Evolutionary conservation across 2,888 invertebrate genomes (phyloP), one percentile per base, ranked within the genome.

Genomic region (Eurois occulta): DNA sequence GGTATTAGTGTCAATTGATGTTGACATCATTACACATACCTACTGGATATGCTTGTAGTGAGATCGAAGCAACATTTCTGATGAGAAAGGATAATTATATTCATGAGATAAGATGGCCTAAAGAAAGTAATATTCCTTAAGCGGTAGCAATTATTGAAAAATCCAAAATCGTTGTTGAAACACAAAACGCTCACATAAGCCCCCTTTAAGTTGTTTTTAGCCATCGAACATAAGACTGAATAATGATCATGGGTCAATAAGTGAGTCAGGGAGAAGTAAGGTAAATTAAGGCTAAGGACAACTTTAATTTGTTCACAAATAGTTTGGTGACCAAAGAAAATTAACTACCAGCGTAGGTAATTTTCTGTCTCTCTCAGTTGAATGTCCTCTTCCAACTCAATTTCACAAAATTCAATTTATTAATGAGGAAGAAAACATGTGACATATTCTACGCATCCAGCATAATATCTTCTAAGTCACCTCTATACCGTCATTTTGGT

Each of bases 1-100:
- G 55, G 46, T 43, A 72, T 75, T 62, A 69, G 60, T 55, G 60
- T 77, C 80, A 80, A 80, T 80, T 83, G 78, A 28, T 8, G 24
- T n/a, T 32, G n/a, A 60, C 43, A 43, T n/a, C 10, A 77, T n/a
- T 43, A 69, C 24, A 24, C 6, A 35, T n/a, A 60, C 32, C 16
- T 43, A 65, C 11, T 75, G 16, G 18, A 7, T 35, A 38, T 38
- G n/a, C 0, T 2, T 16, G 21, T 41, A 2, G 24, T 18, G 1
- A n/a, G 32, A 38, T 35, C 10, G 24, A n/a, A 28, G 48, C 28
- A 28, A 35, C 3, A 28, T 35, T 35, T 66, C 3, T 28, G 8
- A 24, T 11, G 6, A 77, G 0, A 28, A 43, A 7, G 11, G 10
- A 21, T 11, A 24, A 28, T 28, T 2, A 21, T 28, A 16, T 2